These are phyloP conservation scores for Sinodicranocentrus sp. DNA, from an alignment of 2,888 invertebrate species.

Conservation along the genomic window DNA sequence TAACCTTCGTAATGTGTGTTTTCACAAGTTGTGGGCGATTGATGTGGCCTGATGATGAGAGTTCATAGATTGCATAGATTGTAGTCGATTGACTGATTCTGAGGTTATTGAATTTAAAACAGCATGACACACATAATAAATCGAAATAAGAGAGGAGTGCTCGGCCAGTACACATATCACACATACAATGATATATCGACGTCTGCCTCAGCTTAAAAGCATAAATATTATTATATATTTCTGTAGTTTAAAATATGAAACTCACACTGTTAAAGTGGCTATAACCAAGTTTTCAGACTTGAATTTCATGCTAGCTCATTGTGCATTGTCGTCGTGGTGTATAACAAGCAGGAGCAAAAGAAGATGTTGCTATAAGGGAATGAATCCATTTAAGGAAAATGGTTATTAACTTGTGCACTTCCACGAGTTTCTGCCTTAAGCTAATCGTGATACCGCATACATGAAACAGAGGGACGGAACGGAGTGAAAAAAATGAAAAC, in stretches of 20 bases:
- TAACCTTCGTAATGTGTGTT: no score
- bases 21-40: constrained; percentile 34
- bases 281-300: background rate
- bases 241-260: background rate
- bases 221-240: background rate
- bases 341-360: no score
- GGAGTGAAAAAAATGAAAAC: constrained; percentile 26
- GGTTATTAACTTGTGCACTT: constrained; percentile 59
- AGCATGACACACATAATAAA: constrained; percentile 18
- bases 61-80: constrained; percentile 47
- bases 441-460: constrained; percentile 64
- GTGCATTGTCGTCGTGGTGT: no score
- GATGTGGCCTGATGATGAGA: constrained; percentile 9
- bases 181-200: no score
- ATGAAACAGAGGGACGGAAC: constrained; percentile 28
- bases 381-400: constrained; percentile 64
- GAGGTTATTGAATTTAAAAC: constrained; percentile 25
- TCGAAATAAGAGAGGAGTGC: no score
- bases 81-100: constrained; percentile 41
- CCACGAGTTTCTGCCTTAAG: constrained; percentile 61
- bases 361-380: constrained; percentile 38
- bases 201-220: background rate
- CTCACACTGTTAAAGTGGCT: no score
- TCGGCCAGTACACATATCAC: no score
- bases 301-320: background rate